Percentiles rank a stretch among this genome's conserved stretches.
These are phyloP conservation scores for Drosophila chauvacae DNA, from an alignment of 1,140 invertebrate species.

Conservation along the genomic window DNA sequence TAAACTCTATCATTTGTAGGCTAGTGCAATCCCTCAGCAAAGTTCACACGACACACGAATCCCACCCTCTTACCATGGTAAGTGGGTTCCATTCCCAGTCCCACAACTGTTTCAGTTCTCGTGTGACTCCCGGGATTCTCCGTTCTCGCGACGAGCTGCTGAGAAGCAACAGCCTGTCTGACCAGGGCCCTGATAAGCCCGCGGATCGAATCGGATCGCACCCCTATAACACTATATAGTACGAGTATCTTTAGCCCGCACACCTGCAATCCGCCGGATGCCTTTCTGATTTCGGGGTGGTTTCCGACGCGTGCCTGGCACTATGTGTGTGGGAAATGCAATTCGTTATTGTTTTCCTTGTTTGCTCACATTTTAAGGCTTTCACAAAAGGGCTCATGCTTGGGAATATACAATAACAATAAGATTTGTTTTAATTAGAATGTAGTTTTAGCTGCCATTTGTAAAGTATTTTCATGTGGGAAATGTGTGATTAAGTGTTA, in stretches of 20 bases:
- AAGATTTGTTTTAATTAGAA: constrained; percentile 4
- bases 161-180: constrained; percentile 57
- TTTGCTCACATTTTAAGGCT: constrained; percentile 49
- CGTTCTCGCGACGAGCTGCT: constrained; percentile 42
- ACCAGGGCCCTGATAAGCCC: constrained; percentile 36
- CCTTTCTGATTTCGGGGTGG: constrained; percentile 46
- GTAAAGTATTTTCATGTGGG: background rate
- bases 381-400: constrained; percentile 9
- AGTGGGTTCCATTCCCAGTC: constrained; percentile 14
- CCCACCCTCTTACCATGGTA: constrained; percentile 42
- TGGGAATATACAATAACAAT: constrained; percentile 19
- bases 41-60: constrained; percentile 63
- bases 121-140: constrained; percentile 62
- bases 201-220: constrained; percentile 27
- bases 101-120: constrained; percentile 68
- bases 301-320: constrained; percentile 56
- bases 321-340: constrained; percentile 59
- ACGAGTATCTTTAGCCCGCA: constrained; percentile 30
- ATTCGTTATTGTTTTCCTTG: constrained; percentile 71
- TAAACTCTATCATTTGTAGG: background rate
- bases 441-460: background rate
- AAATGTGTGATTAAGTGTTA: background rate
- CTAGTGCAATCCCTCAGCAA: constrained; percentile 18
- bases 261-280: constrained; percentile 52
- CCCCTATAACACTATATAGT: constrained; percentile 15